Evolutionary conservation across 1,140 invertebrate genomes (phyloP), one percentile per base, ranked within the genome.

Genomic region (Tigriopus japonicus): DNA sequence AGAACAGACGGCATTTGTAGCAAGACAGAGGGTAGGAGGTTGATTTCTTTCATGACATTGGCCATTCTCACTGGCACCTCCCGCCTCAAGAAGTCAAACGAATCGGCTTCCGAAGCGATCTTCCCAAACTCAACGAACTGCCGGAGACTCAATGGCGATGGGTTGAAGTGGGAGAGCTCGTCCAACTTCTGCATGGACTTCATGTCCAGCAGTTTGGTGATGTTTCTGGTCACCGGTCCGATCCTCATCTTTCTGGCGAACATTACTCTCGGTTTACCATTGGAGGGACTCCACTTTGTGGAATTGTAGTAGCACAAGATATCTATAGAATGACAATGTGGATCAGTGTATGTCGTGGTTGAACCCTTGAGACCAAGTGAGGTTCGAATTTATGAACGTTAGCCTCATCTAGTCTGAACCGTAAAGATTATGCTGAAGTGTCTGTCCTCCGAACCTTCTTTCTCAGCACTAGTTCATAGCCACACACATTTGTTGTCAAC

Each of bases 11-110:
- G 87, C 80, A 89, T 93, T 60, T 80, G 75, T 1, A 93, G 73
- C 6, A 97, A 75, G 68, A 86, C 85, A 56, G 89, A 85, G 0
- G 93, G 93, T 13, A 97, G 73, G 24, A 94, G 71, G 52, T 89
- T 86, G 67, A 97, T 93, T 73, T 97, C 93, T 71, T 95, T 92
- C 90, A 96, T 96, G 64, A 97, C 96, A 69, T 96, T 95, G 6
- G 93, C 89, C 64, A 96, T 73, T 53, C 92, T 78, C 1, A 96
- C 91, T 1, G 91, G 91, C 52, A 96, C 71, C 73, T 96, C 92
- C 71, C 94, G 91, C 52, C 87, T 77, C 14, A 97, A 75, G 69
- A 97, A 96, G 63, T 87, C 77, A 69, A 83, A 95, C 0, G 87
- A 92, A 69, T 87, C 87, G 64, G 82, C 79, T 71, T 91, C 86